Evolutionary conservation across 2,797 vertebrate genomes (phyloP), one percentile per base, ranked within the genome.

Genomic region (Leucoraja ocellata): DNA sequence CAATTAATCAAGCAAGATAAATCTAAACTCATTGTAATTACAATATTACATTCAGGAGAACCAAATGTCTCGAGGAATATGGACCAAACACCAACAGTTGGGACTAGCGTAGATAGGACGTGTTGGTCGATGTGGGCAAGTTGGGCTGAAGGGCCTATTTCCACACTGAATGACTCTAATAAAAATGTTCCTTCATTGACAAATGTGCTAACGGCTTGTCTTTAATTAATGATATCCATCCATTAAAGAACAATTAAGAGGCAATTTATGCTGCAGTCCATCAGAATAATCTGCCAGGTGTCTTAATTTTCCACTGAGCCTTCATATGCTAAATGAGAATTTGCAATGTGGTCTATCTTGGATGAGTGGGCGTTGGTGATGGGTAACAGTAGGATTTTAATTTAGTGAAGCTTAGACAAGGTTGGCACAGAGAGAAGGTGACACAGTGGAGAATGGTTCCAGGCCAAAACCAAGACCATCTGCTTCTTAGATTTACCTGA

Each of bases 401-500:
- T 91, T 71, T 91, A 71, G 65, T 36, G 73, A 76, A 39, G 28
- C 73, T 92, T 63, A 74, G 90, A 92, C 36, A 76, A 7, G 71
- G 14, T 65, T 71, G 4, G n/a, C 65, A 71, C 63, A 68, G 32
- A 68, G 63, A 91, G 65, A 65, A 91, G 32, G 86, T 90, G n/a
- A 65, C 63, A 9, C 7, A 14, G 32, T 68, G 32, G 36, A 36
- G 7, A 16, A 91, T 74, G 71, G 36, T 76, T 92, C 61, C 73
- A 92, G 14, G 46, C 32, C 23, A 91, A 73, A 46, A 0, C 68
- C 68, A 73, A 36, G 28, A 74, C 90, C 90, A 92, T 92, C 90
- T 92, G 90, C n/a, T 39, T 76, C 76, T 76, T 28, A 92, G 71
- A 76, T 54, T 46, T 25, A 73, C n/a, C 39, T n/a, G 90, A 73